These are phyloP conservation scores for Epizoanthus stellaris DNA, from an alignment of 92 coral and sea anemone genomes.

Conservation along the genomic window DNA sequence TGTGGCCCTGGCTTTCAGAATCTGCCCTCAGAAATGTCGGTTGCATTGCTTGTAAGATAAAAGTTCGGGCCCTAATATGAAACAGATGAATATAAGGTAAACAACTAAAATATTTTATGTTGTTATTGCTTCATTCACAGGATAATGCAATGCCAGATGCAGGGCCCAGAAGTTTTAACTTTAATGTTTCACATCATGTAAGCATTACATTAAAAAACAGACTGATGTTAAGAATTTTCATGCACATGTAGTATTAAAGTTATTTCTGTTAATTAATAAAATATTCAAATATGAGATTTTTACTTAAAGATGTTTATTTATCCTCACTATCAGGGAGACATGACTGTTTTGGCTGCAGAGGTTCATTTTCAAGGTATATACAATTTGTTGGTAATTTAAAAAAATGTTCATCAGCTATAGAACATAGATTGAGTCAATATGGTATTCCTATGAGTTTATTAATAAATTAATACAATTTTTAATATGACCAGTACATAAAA, in stretches of 20 bases:
- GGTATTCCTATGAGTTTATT: too few species aligned
- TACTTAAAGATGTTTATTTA: neutral
- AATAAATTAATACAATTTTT: too few species aligned
- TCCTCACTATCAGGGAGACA: slow-evolving; percentile 64
- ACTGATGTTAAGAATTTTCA: neutral
- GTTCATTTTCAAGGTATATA: slow-evolving; percentile 64
- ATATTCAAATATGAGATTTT: slow-evolving; percentile 17
- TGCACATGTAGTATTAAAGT: neutral
- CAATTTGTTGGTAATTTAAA: too few species aligned
- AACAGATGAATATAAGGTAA: neutral
- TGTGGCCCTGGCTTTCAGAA: too few species aligned
- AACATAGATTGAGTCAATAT: too few species aligned
- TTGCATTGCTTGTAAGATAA: too few species aligned
- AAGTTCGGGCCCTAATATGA: too few species aligned
- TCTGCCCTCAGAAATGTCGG: too few species aligned
- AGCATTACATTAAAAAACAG: neutral
- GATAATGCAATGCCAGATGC: slow-evolving; percentile 55
- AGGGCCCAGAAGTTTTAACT: slow-evolving; percentile 60
- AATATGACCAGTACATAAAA: too few species aligned
- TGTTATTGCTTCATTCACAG: slow-evolving; percentile 35
- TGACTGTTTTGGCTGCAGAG: slow-evolving; percentile 86
- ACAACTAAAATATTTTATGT: neutral
- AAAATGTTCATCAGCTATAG: neutral
- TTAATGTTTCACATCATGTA: slow-evolving; percentile 97
- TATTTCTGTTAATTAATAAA: neutral